A percentile compares a stretch with the other conserved stretches of the same genome.
These are phyloP conservation scores for Cheilosia pagana DNA, from an alignment of 2,888 invertebrate species.

Conservation along the genomic window DNA sequence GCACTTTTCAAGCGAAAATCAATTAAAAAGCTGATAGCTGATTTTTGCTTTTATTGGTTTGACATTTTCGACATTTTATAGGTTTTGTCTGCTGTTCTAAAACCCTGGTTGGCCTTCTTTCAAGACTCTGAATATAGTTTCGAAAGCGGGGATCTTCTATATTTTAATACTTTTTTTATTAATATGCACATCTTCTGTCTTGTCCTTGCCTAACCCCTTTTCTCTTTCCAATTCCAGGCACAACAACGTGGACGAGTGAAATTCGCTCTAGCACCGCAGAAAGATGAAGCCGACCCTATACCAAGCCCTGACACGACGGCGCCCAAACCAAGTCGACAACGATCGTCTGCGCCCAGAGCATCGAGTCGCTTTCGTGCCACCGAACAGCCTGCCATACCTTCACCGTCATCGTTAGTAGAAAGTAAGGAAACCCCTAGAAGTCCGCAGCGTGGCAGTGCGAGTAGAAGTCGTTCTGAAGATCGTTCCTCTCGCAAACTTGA, in stretches of 20 bases:
- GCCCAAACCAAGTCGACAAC: slow-evolving; percentile 24
- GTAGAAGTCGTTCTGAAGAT: slow-evolving; percentile 39
- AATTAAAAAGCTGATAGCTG: too few relatives aligned
- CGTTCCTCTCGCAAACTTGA: slow-evolving; percentile 40
- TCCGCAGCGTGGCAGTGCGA: slow-evolving; percentile 22
- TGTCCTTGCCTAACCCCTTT: not conserved
- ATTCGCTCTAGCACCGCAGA: slow-evolving; percentile 41
- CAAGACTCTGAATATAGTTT: too few relatives aligned
- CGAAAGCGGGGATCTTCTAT: too few relatives aligned
- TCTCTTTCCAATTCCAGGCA: slow-evolving; percentile 67
- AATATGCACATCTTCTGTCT: too few relatives aligned
- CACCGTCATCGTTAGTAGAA: slow-evolving; percentile 43
- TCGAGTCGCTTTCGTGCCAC: slow-evolving; percentile 59
- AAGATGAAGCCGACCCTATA: slow-evolving; percentile 35
- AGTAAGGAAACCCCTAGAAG: slow-evolving; percentile 6
- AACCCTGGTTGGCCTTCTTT: too few relatives aligned
- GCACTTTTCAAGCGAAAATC: too few relatives aligned
- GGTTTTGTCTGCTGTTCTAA: too few relatives aligned
- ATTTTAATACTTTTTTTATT: too few relatives aligned
- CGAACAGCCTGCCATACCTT: slow-evolving; percentile 28
- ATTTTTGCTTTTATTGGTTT: too few relatives aligned
- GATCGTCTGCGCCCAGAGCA: slow-evolving; percentile 47
- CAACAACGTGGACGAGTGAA: slow-evolving; percentile 76
- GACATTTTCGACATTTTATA: too few relatives aligned
- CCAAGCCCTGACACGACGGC: slow-evolving; percentile 43